Base-by-base conservation (phyloP, 2,113 vertebrate species). In the Onychorhynchus coronatus region DNA sequence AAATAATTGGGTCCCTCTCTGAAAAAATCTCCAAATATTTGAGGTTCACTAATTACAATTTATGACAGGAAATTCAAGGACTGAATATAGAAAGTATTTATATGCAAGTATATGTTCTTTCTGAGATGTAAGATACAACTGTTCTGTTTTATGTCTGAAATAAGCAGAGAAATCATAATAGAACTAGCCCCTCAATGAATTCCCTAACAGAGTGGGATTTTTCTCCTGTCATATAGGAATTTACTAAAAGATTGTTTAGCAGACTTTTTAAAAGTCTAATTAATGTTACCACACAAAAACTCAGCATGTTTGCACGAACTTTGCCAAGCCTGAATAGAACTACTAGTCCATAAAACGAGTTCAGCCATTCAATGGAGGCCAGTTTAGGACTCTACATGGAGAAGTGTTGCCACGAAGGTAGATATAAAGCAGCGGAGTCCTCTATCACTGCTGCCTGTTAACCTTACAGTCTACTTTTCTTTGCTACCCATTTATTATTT, bases 131-230 rank as follows among this genome's bases (percentile, higher is more conserved):
- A 93, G 71, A 75, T 14, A 35, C 83, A 96, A 75, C 47, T 89
- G 67, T 93, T 95, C 96, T 95, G 79, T 77, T 98, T 97, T 92
- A 85, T 95, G 81, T 88, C 94, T 93, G 87, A 97, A 96, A 76
- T 81, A 96, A 89, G 82, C 82, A 75, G 41, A 88, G 59, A 85
- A 94, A 89, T 76, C 50, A 68, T 61, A 94, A 93, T 68, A 90
- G 42, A 91, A 52, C 86, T 94, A 73, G 91, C 88, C 80, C 82
- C 66, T n/a, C n/a, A n/a, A n/a, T 73, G 50, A 97, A 96, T 92
- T 87, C 80, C 76, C 89, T 76, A 37, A 78, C 46, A 91, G 28
- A 79, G 55, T 79, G 70, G 52, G 16, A 1, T 33, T 91, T 94
- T 95, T 91, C 92, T 68, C 70, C 2, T 8, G 39, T 56, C 37